Evolutionary conservation across 2,113 vertebrate genomes (phyloP).

Genomic region (Sceloporus undulatus): DNA sequence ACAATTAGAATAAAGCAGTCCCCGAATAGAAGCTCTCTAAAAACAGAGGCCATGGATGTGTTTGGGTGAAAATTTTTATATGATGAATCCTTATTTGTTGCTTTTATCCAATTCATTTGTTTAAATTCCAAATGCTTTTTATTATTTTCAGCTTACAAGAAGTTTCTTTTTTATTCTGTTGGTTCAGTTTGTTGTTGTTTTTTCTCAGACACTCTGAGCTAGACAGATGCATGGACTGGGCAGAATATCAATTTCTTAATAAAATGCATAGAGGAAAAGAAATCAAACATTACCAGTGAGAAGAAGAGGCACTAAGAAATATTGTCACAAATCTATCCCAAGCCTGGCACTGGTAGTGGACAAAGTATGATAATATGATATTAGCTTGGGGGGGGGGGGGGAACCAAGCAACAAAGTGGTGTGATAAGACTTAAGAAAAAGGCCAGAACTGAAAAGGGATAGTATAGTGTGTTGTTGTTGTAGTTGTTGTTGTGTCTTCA

Average conservation of each 20-base stretch:
- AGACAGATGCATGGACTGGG: background rate
- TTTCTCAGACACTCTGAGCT: background rate
- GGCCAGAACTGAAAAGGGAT: background rate
- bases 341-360: background rate
- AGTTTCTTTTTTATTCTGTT: background rate
- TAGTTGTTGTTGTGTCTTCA: too few species aligned
- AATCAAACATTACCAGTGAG: background rate
- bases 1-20: background rate
- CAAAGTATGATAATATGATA: background rate
- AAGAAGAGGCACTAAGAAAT: background rate
- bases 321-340: background rate
- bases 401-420: background rate
- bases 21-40: background rate
- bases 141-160: background rate
- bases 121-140: background rate
- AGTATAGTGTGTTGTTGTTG: background rate
- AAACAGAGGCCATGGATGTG: background rate
- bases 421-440: background rate
- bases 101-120: background rate
- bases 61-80: background rate
- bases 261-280: background rate
- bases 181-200: background rate
- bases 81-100: background rate
- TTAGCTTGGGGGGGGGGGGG: background rate
- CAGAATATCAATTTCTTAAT: background rate